Evolutionary conservation across 2,888 invertebrate species (phyloP).

Genomic region (Euzophera pinguis): DNA sequence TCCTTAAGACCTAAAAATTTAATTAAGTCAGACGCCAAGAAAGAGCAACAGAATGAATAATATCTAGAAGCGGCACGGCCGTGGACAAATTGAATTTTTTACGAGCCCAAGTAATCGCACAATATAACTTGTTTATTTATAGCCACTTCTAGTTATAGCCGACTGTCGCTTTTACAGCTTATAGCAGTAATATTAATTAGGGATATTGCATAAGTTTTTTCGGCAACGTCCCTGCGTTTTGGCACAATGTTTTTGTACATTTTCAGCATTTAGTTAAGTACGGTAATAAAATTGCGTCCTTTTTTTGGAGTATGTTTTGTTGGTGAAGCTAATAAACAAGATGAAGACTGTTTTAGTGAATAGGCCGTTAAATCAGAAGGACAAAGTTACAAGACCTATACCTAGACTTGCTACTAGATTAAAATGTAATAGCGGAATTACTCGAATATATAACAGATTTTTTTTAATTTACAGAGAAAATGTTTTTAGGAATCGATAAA

Average conservation of each 20-base stretch:
- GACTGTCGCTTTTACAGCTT: conserved; percentile 23
- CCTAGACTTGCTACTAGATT: too few relatives aligned
- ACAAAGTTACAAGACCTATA: too few relatives aligned
- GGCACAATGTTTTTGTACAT: conserved; percentile 5
- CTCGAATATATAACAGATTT: too few relatives aligned
- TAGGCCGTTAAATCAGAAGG: too few relatives aligned
- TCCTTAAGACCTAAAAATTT: conserved; percentile 12
- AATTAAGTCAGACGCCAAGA: conserved; percentile 19
- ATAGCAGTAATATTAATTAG: conserved; percentile 27
- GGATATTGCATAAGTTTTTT: conserved; percentile 19
- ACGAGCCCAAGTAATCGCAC: conserved; percentile 37
- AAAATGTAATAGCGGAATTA: too few relatives aligned
- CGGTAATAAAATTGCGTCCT: neutral
- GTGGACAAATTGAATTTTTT: conserved; percentile 45
- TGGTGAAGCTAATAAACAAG: neutral
- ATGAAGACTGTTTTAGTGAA: neutral
- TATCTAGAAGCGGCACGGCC: conserved; percentile 22
- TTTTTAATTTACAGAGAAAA: too few relatives aligned
- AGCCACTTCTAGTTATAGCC: conserved; percentile 33
- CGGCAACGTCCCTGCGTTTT: neutral
- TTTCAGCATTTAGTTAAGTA: neutral
- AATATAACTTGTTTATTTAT: conserved; percentile 43
- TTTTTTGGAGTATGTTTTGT: neutral
- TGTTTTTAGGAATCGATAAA: too few relatives aligned
- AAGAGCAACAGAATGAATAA: conserved; percentile 15